Evolutionary conservation across 2,888 invertebrate species (phyloP).

Genomic region (Ichneumoninae sp.): DNA sequence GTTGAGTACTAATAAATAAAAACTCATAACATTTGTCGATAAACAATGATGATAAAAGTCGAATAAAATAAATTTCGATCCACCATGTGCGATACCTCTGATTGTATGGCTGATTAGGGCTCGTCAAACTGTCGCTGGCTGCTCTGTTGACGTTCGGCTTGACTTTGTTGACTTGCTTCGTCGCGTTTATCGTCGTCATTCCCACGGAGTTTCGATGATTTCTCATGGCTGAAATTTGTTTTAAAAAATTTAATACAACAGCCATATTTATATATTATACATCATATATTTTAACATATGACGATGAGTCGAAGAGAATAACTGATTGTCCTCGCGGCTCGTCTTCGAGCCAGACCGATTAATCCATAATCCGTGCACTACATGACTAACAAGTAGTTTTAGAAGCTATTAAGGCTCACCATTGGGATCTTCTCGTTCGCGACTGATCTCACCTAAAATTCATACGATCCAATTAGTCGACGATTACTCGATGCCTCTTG

Average conservation of each 20-base stretch:
- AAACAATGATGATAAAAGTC: slow-evolving; percentile 20
- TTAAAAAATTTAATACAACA: neutral
- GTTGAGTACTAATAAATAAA: slow-evolving; percentile 18
- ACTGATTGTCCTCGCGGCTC: neutral
- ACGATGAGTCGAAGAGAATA: neutral
- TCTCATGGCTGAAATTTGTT: slow-evolving; percentile 88
- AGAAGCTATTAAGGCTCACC: slow-evolving; percentile 77
- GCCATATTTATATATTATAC: too few relatives aligned
- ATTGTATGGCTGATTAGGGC: slow-evolving; percentile 89
- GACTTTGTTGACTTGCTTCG: slow-evolving; percentile 95
- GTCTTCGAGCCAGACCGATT: slow-evolving; percentile 4
- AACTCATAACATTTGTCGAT: neutral
- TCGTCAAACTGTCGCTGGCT: slow-evolving; percentile 90
- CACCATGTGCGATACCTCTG: slow-evolving; percentile 84
- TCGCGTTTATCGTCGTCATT: slow-evolving; percentile 90
- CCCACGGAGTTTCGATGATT: slow-evolving; percentile 91
- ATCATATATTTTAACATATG: too few relatives aligned
- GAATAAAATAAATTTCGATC: slow-evolving; percentile 21
- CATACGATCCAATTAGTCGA: slow-evolving; percentile 69
- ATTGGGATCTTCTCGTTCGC: slow-evolving; percentile 84
- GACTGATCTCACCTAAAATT: slow-evolving; percentile 85
- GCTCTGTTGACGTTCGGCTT: slow-evolving; percentile 94
- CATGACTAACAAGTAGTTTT: neutral
- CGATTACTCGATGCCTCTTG: slow-evolving; percentile 54
- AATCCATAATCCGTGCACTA: slow-evolving; percentile 6